Evolutionary conservation across 2,797 vertebrate species (phyloP).

Genomic region (Remorina albescens): DNA sequence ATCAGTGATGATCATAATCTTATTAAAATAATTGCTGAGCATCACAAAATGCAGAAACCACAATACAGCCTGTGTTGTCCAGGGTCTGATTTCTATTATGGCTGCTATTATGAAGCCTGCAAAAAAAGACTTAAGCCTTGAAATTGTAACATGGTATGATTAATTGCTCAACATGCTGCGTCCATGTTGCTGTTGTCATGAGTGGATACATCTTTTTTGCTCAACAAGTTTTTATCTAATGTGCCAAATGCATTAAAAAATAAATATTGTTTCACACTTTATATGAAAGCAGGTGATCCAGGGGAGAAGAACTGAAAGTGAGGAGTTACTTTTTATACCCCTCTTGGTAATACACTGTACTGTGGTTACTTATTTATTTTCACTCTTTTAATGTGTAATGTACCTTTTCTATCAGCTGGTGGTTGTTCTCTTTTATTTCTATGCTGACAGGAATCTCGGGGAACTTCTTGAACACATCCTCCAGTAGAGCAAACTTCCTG

Average conservation of each 20-base stretch:
- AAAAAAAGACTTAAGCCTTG: not conserved
- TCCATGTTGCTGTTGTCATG: too few species aligned
- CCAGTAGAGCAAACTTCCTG: conserved; percentile 85
- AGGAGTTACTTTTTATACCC: not conserved
- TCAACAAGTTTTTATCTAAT: not conserved
- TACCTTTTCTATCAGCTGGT: conserved; percentile 86
- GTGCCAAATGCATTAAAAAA: not conserved
- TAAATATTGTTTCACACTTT: not conserved
- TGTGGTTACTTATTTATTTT: not conserved
- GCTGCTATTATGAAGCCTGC: not conserved
- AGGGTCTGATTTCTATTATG: not conserved
- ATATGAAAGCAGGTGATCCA: not conserved
- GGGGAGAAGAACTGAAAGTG: not conserved
- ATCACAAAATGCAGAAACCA: not conserved
- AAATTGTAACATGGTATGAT: not conserved
- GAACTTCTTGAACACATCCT: conserved; percentile 88
- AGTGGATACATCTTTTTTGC: too few species aligned
- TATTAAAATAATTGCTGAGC: not conserved
- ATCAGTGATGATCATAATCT: not conserved
- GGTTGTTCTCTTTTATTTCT: conserved; percentile 88
- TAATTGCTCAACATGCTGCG: not conserved
- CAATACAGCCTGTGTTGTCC: not conserved
- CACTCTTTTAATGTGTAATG: not conserved
- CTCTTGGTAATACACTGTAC: not conserved
- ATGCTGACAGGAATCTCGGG: conserved; percentile 85